Evolutionary conservation across 2,888 invertebrate genomes (phyloP).

Genomic region (Ariolimax columbianus): DNA sequence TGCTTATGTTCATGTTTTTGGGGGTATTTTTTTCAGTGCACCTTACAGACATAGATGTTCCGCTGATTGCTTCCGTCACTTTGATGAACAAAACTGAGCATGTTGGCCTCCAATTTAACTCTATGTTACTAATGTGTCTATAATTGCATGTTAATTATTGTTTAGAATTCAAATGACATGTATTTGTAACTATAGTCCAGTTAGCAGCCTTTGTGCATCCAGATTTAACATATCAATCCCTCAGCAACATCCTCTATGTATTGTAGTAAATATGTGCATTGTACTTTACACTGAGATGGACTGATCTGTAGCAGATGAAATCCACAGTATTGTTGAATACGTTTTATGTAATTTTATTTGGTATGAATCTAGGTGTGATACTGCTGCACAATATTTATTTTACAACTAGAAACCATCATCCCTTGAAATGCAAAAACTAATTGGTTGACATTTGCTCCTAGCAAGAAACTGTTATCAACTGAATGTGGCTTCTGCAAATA

Average conservation of each 20-base stretch:
- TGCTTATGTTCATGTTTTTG: background rate
- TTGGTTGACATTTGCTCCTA: no score
- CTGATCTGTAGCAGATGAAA: background rate
- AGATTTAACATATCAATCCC: background rate
- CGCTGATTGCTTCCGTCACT: background rate
- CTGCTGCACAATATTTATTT: conserved; percentile 11
- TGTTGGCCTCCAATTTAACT: background rate
- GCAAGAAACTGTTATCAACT: no score
- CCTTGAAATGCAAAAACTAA: background rate
- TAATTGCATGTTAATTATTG: background rate
- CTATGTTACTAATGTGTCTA: background rate
- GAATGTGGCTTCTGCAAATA: no score
- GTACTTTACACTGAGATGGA: background rate
- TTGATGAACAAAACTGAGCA: background rate
- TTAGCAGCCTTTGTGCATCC: background rate
- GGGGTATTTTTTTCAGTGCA: background rate
- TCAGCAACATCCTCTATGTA: background rate
- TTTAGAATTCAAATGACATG: background rate
- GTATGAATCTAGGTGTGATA: background rate
- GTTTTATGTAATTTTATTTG: background rate
- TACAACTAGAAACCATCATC: background rate
- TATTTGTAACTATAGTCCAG: background rate
- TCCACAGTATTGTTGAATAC: background rate
- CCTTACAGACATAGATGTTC: background rate
- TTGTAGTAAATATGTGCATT: background rate